phyloP scores from a whole-genome alignment of 64 coral and sea anemone species.

The Orbicella faveolata region DNA sequence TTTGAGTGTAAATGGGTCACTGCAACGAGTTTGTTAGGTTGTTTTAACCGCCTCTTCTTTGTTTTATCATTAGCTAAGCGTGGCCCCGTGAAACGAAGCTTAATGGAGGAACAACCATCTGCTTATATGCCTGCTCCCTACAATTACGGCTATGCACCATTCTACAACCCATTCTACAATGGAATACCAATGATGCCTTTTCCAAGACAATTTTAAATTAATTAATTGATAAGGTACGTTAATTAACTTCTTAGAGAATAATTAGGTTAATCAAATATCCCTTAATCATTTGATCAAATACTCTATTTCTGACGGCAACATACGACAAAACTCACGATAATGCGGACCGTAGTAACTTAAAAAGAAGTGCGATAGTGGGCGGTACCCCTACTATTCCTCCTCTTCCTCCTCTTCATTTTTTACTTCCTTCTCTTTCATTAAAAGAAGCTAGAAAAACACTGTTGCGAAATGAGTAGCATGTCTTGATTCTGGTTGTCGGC shows the following conservation, averaged over 20 bases:
- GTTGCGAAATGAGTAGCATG: no score
- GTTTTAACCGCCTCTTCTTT: background rate
- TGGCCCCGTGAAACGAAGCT: conserved; percentile 32
- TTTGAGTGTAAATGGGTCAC: background rate
- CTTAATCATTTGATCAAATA: no score
- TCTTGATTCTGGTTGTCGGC: no score
- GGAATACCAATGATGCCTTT: conserved; percentile 43
- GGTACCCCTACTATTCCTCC: no score
- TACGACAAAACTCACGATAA: no score
- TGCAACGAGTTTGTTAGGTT: background rate
- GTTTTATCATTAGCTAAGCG: background rate
- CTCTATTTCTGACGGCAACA: no score
- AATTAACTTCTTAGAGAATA: background rate
- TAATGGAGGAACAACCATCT: conserved; percentile 22
- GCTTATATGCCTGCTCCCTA: conserved; percentile 2
- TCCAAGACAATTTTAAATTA: conserved; percentile 29
- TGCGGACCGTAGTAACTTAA: no score
- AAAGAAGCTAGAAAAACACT: no score
- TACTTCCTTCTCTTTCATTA: no score
- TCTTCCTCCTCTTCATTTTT: no score
- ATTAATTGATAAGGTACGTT: conserved; percentile 11
- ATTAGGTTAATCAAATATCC: background rate
- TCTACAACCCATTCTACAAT: conserved; percentile 19
- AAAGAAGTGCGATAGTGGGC: no score
- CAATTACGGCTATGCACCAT: conserved; percentile 31